Evolutionary conservation across 2,797 vertebrate genomes (phyloP), one percentile per base, ranked within the genome.

Genomic region (Spatula versicolor): DNA sequence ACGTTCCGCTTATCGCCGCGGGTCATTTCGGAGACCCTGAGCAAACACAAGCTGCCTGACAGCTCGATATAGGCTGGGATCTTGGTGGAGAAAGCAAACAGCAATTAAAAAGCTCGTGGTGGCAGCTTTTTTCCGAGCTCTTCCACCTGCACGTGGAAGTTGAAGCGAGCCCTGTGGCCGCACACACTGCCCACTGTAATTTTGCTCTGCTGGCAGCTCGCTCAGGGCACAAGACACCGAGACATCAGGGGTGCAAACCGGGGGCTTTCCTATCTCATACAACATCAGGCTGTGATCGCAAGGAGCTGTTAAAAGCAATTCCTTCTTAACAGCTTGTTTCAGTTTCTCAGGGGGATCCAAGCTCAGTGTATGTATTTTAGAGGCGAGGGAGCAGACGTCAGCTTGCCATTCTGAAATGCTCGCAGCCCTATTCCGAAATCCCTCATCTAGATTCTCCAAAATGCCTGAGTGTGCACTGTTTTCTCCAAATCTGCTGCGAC

Each of bases 241-340:
- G 10, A 3, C 16, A 13, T 68, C 37, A 76, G 9, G 9, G 9
- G 3, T 83, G 28, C n/a, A 80, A 37, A 71, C 48, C 9, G 39
- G 25, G 55, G 39, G 2, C 19, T 21, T 2, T 55, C 46, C 72
- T 0, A 0, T 91, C 58, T 74, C n/a, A 0, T 12, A 5, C 16
- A 8, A 19, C 58, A 39, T 4, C 35, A 71, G 55, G 13, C 43
- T 50, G 15, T 66, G 41, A 75, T 92, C 88, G 88, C 22, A 75
- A 78, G 77, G 30, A 55, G 7, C 20, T 16, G 46, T 83, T 82
- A 5, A 76, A 92, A 41, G 75, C 41, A 50, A 63, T 85, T 69
- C 26, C n/a, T 37, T 62, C 55, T 62, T 86, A 59, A 82, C 88
- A 93, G 4, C 50, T 68, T 20, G 4, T 75, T 59, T 35, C 16